Base-by-base conservation (phyloP, 35 echinoderm and acorn worm species). In the Amphiura filiformis region DNA sequence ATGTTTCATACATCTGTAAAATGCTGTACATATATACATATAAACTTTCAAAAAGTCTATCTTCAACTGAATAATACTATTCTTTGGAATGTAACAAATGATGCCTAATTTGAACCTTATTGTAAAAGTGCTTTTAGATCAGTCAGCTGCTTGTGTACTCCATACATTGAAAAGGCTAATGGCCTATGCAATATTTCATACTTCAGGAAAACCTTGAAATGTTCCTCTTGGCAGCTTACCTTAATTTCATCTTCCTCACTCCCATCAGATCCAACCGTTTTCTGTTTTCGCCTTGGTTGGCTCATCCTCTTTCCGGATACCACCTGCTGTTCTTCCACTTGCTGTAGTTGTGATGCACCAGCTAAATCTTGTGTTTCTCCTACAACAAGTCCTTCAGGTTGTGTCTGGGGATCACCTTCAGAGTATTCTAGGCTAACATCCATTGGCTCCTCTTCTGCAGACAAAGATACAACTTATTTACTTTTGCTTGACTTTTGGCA, bases 381-480 rank as follows among this genome's bases (percentile, higher is more conserved):
- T 11, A 52, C 20, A 7, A 52, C 20, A 11, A 11, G 44, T 11
- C 44, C 44, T 52, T 52, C 44, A 52, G 7, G 20, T 52, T 52
- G 7, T 11, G 81, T 42, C 32, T 31, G 9, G 47, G n/a, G 38
- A 83, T 1, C 81, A 28, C 32, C 39, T 11, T 83, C 81, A 83
- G 23, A 39, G 34, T 83, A 39, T n/a, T 39, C n/a, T 34, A 57
- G n/a, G 41, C 81, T 83, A 20, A 83, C 39, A 31, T 83, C 81
- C 81, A 83, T 83, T 56, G 81, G 81, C 41, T 83, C 81, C 52
- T 83, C 81, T 47, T 83, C 81, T 83, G 81, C n/a, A n/a, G n/a
- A n/a, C n/a, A n/a, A n/a, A n/a, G n/a, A n/a, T n/a, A n/a, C n/a
- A n/a, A n/a, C n/a, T n/a, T n/a, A n/a, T n/a, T n/a, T n/a, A n/a